Conservation (phyloP, 2,797 vertebrate genomes). For the Gymnopithys bicolor region DNA sequence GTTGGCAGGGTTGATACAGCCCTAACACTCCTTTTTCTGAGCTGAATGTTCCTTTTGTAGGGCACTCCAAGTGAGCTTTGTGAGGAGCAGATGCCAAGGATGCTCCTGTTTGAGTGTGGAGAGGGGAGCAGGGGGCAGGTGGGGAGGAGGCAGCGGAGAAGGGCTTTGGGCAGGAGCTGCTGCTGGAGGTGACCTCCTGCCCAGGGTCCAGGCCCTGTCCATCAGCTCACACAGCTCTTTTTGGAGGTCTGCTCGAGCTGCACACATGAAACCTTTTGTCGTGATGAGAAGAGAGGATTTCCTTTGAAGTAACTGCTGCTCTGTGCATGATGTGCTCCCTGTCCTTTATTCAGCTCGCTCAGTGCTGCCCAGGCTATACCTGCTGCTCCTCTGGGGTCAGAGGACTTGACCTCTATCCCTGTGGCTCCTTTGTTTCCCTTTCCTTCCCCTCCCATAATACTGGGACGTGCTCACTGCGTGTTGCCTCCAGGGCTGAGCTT, state of each 20-base stretch:
- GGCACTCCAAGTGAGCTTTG: neutral
- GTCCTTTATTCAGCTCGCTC: neutral
- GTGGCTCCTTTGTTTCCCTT: neutral
- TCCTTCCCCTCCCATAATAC: neutral
- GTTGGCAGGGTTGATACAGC: neutral
- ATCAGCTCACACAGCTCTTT: neutral
- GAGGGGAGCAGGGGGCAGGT: neutral
- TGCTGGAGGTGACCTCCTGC: neutral
- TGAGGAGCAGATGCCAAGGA: rapidly evolving
- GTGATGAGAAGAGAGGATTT: neutral
- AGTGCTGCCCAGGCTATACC: neutral
- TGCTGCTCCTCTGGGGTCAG: neutral
- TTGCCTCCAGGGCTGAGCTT: neutral
- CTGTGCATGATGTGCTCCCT: neutral
- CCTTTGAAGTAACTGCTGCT: constrained; percentile 1
- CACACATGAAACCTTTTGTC: neutral
- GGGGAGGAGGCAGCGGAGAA: rapidly evolving
- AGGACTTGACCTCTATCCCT: neutral
- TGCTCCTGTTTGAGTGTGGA: neutral
- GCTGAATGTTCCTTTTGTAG: rapidly evolving
- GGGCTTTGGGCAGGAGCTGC: neutral
- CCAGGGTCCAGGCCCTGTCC: neutral
- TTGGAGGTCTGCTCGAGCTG: neutral
- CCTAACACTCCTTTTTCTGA: rapidly evolving
- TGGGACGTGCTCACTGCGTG: neutral